A percentile compares a stretch with the other conserved stretches of the same genome.
phyloP scores from a whole-genome alignment of 2,113 vertebrate species.

The Mola mola region DNA sequence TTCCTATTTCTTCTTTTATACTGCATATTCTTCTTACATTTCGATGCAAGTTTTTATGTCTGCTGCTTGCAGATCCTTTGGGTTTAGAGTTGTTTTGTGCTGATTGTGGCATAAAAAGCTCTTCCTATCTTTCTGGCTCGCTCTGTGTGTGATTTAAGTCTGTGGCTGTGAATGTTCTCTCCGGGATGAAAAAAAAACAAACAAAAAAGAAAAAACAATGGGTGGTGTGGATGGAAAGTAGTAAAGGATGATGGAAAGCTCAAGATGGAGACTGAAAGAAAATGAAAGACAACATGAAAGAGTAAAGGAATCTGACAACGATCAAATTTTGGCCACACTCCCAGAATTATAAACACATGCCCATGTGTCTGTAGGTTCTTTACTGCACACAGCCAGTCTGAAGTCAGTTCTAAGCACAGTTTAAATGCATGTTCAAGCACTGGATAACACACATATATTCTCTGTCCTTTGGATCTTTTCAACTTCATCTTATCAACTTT shows the following conservation, averaged over 20 bases:
- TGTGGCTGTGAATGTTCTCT: constrained; percentile 32
- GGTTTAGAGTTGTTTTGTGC: constrained; percentile 48
- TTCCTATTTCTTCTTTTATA: constrained; percentile 10
- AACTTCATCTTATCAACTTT: no score
- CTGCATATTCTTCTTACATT: constrained; percentile 28
- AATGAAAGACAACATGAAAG: constrained; percentile 8
- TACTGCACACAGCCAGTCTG: constrained; percentile 1
- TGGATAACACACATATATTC: neutral
- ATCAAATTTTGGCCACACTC: constrained; percentile 46
- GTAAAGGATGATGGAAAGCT: constrained; percentile 16
- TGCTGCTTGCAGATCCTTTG: constrained; percentile 28
- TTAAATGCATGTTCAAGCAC: constrained; percentile 4
- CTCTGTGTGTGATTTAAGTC: constrained; percentile 33
- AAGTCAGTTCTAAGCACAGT: neutral
- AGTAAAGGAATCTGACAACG: constrained; percentile 50
- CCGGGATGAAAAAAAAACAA: constrained; percentile 2
- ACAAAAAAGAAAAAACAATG: neutral
- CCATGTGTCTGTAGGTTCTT: neutral
- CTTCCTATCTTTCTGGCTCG: constrained; percentile 12
- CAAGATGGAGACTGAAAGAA: constrained; percentile 8
- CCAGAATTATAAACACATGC: constrained; percentile 59
- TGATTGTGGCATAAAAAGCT: constrained; percentile 55
- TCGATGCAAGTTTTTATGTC: constrained; percentile 46
- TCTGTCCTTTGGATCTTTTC: neutral
- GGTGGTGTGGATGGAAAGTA: constrained; percentile 9